Evolutionary conservation across 2,113 vertebrate species (phyloP).

Genomic region (Melanerpes aurifrons): DNA sequence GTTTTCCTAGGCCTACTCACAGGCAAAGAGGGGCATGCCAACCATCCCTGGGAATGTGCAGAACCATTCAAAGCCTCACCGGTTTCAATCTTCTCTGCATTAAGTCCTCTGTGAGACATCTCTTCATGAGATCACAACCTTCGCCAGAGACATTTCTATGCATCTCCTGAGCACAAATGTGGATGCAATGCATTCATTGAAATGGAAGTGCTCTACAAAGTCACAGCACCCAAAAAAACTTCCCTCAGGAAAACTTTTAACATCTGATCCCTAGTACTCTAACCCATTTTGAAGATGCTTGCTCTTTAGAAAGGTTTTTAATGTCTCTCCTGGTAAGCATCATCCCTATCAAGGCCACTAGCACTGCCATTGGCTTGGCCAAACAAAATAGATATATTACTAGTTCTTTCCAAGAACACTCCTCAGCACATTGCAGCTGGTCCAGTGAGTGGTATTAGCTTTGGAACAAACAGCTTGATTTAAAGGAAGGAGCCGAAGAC

Average conservation of each 20-base stretch:
- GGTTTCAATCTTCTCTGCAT: background rate
- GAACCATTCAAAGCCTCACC: background rate
- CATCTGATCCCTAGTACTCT: background rate
- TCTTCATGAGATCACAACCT: background rate
- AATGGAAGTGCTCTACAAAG: background rate
- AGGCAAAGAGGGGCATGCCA: background rate
- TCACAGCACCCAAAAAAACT: background rate
- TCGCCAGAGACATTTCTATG: background rate
- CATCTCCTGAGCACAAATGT: background rate
- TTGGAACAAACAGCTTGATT: background rate
- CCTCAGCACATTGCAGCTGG: background rate
- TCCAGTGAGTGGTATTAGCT: background rate
- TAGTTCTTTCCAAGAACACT: background rate
- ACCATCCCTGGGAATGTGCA: background rate
- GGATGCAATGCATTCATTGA: background rate
- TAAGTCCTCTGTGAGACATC: background rate
- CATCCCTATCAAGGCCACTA: background rate
- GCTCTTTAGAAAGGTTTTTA: background rate
- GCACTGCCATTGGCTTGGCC: background rate
- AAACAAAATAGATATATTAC: background rate
- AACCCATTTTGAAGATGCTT: background rate
- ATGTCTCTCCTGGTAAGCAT: background rate
- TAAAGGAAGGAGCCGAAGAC: background rate
- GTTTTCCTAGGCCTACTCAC: background rate
- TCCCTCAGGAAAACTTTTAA: background rate